phyloP scores from a whole-genome alignment of 2,888 invertebrate genomes.

The Chironomus tentans region DNA sequence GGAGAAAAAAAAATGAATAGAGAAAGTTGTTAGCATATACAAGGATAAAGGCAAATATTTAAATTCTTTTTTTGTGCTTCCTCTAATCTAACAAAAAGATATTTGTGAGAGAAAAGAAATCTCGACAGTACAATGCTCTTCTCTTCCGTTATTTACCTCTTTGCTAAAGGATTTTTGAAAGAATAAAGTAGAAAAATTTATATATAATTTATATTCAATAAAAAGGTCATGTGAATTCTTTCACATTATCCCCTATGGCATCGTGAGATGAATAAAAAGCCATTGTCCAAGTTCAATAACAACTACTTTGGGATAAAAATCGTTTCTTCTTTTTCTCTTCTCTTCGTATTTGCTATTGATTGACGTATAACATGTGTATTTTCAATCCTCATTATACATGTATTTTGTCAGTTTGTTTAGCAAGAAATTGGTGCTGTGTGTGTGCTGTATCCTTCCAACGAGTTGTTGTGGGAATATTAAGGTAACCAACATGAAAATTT shows the following conservation, averaged over 20 bases:
- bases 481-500: too few species aligned
- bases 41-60: not conserved
- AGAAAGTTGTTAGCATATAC: not conserved
- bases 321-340: not conserved
- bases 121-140: too few species aligned
- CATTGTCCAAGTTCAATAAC: not conserved
- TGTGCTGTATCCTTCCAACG: too few species aligned
- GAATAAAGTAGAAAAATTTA: not conserved
- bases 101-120: not conserved
- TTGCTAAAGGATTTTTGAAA: conserved; percentile 1
- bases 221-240: not conserved
- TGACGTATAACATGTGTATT: too few species aligned
- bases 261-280: conserved; percentile 11
- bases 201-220: conserved; percentile 8
- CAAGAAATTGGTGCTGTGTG: too few species aligned
- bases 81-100: not conserved
- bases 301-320: not conserved
- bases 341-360: too few species aligned
- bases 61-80: not conserved
- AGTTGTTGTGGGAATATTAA: too few species aligned
- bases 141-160: not conserved
- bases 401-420: too few species aligned
- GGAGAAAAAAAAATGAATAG: not conserved
- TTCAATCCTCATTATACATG: too few species aligned
- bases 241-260: not conserved